These are phyloP conservation scores for Fabriciana adippe DNA, from an alignment of 2,888 invertebrate genomes.

Conservation along the genomic window DNA sequence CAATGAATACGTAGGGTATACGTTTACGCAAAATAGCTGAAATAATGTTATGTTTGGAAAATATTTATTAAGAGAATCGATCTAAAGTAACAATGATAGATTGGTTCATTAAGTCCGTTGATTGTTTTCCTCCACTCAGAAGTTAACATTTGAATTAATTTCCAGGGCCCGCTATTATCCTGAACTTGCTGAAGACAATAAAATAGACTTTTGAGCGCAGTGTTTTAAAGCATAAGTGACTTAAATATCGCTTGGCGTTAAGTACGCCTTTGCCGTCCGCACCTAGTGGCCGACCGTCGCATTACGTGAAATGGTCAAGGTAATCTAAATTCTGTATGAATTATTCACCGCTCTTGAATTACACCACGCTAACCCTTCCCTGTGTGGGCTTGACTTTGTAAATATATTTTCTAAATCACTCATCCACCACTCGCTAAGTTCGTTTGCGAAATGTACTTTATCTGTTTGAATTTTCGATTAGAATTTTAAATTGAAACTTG, in stretches of 20 bases:
- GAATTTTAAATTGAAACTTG: constrained; percentile 53
- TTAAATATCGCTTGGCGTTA: constrained; percentile 57
- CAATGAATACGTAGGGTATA: too few relatives aligned
- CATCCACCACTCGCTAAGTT: constrained; percentile 53
- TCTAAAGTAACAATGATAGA: too few relatives aligned
- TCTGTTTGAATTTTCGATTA: constrained; percentile 54
- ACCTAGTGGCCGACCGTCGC: constrained; percentile 62
- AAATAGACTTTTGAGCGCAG: constrained; percentile 61
- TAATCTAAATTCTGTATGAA: constrained; percentile 72
- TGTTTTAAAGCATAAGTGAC: constrained; percentile 58
- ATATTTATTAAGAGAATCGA: too few relatives aligned
- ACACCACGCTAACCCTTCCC: constrained; percentile 74
- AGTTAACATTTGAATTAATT: constrained; percentile 57
- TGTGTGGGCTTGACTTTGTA: constrained; percentile 74
- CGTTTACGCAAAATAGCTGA: too few relatives aligned
- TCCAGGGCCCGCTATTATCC: constrained; percentile 75
- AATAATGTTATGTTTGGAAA: too few relatives aligned
- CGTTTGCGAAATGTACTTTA: constrained; percentile 49
- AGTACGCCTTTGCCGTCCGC: constrained; percentile 58
- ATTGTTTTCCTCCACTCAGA: constrained; percentile 20
- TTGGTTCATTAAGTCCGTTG: constrained; percentile 9
- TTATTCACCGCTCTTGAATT: constrained; percentile 71
- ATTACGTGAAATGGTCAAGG: constrained; percentile 81
- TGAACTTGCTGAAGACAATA: constrained; percentile 73
- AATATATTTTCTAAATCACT: constrained; percentile 72